Evolutionary conservation across 2,888 invertebrate species (phyloP).

Genomic region (Apeira syringaria): DNA sequence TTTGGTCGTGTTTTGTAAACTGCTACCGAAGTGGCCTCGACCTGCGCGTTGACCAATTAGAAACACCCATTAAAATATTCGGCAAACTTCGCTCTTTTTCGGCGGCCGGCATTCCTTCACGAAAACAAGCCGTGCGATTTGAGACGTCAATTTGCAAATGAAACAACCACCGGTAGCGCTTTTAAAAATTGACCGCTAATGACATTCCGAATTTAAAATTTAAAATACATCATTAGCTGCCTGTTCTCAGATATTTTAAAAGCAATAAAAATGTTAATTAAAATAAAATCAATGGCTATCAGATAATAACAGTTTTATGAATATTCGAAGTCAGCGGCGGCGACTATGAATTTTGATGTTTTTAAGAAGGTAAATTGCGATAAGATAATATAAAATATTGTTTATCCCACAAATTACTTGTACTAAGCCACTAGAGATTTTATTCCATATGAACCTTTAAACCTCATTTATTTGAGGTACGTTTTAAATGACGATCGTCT

Average conservation of each 20-base stretch:
- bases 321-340: conserved; percentile 12
- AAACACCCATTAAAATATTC: conserved; percentile 71
- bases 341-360: conserved; percentile 13
- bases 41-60: conserved; percentile 72
- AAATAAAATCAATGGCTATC: conserved; percentile 27
- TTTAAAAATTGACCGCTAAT: conserved; percentile 58
- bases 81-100: conserved; percentile 55
- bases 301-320: conserved; percentile 15
- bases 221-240: conserved; percentile 43
- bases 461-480: too few species aligned
- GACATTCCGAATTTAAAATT: conserved; percentile 47
- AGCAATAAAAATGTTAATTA: conserved; percentile 30
- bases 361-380: too few species aligned
- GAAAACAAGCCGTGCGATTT: conserved; percentile 66
- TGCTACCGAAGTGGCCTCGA: conserved; percentile 43
- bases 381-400: too few species aligned
- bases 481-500: too few species aligned
- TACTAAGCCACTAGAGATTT: too few species aligned
- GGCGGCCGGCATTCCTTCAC: conserved; percentile 75
- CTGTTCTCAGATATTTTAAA: conserved; percentile 29
- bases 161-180: conserved; percentile 61
- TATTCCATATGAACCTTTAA: too few species aligned
- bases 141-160: conserved; percentile 69
- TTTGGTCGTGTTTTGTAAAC: conserved; percentile 40
- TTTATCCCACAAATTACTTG: too few species aligned